Evolutionary conservation across 2,113 vertebrate genomes (phyloP), one percentile per base, ranked within the genome.

Genomic region (Noturus placidus): DNA sequence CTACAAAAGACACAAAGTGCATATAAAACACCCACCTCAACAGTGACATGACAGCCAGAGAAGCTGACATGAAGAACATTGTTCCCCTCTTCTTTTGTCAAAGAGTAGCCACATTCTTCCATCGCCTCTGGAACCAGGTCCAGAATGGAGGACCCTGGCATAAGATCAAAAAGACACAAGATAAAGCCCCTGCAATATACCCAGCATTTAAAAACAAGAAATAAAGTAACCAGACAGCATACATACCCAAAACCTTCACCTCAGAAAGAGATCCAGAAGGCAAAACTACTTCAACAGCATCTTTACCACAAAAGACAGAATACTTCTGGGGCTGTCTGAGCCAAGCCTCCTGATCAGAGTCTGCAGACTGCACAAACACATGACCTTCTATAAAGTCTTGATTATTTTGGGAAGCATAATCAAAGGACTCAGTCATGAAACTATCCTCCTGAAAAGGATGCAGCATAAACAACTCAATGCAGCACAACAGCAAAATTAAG

Each of bases 181-280:
- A 59, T n/a, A 2, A 52, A 8, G 17, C 20, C 19, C 20, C 30
- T 0, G 4, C 19, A 25, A n/a, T 25, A 8, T 30, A 30, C 42
- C 14, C 5, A 46, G 35, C 5, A 33, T 17, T 2, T 35, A 35
- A 15, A 67, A 35, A 42, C 20, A 42, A 74, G 70, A 74, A 72
- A 52, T 9, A 1, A 35, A 15, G 9, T 17, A 4, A 8, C 56
- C 14, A 9, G 33, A 8, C 5, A 27, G 17, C 2, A 15, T 25
- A 86, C 92, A 63, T 91, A 95, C 94, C 92, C 54, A 93, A 59
- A 59, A 93, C 81, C n/a, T 88, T 91, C 1, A 94, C 72, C 0
- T 88, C 77, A 54, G 57, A 89, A 1, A 93, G 8, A 20, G 67
- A 33, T 20, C 81, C 86, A 10, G 54, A 25, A 5, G 78, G 91